Conservation (phyloP, 2,113 vertebrate species). For the Antechinus stuartii region DNA sequence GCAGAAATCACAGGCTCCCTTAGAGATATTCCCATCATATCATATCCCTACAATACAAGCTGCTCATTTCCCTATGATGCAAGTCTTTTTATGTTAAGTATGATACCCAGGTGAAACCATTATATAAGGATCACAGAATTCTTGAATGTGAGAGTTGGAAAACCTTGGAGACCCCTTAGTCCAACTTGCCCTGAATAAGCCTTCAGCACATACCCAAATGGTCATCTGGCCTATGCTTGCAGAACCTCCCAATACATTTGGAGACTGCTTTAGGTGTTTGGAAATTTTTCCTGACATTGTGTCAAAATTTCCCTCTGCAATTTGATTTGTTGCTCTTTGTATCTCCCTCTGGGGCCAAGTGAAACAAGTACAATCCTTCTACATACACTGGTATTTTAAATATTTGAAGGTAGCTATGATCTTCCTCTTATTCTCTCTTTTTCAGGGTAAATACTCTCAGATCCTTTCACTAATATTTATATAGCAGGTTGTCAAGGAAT, state of each 20-base stretch:
- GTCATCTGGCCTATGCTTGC: background rate
- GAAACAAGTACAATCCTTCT: background rate
- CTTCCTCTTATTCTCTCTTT: background rate
- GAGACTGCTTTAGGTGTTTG: background rate
- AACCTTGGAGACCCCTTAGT: background rate
- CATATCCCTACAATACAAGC: background rate
- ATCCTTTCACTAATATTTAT: background rate
- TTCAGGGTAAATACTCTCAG: background rate
- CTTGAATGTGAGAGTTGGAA: background rate
- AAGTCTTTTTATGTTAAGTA: background rate
- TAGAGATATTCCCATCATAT: background rate
- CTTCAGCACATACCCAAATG: background rate
- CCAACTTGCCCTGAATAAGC: background rate
- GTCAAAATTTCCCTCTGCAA: background rate
- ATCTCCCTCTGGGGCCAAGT: background rate
- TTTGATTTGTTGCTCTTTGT: background rate
- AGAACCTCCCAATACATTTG: background rate
- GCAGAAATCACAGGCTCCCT: background rate
- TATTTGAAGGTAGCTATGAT: background rate
- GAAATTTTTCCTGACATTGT: background rate
- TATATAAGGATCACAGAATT: background rate
- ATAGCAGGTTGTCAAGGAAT: background rate
- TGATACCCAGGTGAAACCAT: background rate
- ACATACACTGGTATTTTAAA: background rate
- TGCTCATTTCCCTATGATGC: background rate